Evolutionary conservation across 2,797 vertebrate genomes (phyloP).

Genomic region (Pantherophis vulpinus): DNA sequence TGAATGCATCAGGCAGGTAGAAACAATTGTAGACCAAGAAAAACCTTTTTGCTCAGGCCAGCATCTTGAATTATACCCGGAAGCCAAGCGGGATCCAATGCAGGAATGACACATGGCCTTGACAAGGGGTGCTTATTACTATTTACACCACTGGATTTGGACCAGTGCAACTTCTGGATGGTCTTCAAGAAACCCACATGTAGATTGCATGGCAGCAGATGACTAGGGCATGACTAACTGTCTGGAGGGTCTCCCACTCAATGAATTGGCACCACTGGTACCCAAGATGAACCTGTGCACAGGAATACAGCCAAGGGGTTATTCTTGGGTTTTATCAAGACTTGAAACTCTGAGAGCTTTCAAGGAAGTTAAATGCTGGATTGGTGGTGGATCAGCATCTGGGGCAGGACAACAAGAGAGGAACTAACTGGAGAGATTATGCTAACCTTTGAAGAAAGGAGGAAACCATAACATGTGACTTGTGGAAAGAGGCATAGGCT

Average conservation of each 20-base stretch:
- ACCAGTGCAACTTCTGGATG: background rate
- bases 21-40: background rate
- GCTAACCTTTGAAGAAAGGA: background rate
- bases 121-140: background rate
- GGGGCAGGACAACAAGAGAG: background rate
- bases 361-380: background rate
- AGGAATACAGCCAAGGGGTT: background rate
- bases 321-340: background rate
- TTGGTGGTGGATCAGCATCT: background rate
- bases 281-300: background rate
- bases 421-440: background rate
- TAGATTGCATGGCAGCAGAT: background rate
- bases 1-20: background rate
- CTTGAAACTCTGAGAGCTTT: background rate
- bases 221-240: background rate
- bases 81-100: background rate
- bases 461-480: background rate
- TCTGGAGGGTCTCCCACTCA: background rate
- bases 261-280: background rate
- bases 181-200: background rate
- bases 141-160: background rate
- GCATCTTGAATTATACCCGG: background rate
- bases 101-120: background rate
- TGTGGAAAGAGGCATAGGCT: background rate
- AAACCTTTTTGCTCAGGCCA: background rate